Conservation (phyloP, 2,113 vertebrate genomes). For the Antechinus flavipes region DNA sequence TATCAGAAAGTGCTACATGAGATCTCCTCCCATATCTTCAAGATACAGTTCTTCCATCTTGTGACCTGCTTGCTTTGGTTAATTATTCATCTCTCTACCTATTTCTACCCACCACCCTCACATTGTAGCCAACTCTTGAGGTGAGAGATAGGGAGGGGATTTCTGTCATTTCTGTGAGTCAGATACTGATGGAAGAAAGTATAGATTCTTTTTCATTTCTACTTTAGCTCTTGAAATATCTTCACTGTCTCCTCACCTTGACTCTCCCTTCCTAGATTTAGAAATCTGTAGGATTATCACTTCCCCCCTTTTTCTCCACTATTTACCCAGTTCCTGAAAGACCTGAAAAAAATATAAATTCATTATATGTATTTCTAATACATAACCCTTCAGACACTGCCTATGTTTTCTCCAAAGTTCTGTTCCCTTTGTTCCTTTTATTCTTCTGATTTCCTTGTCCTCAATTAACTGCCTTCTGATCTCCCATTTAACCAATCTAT, state of each 20-base stretch:
- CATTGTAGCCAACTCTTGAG: background rate
- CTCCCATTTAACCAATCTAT: background rate
- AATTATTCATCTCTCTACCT: background rate
- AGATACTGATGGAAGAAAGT: no score
- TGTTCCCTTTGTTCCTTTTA: background rate
- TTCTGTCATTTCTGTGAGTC: no score
- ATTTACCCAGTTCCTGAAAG: background rate
- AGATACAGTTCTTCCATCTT: background rate
- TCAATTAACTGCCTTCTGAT: background rate
- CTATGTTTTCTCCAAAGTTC: background rate
- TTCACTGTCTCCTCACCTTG: background rate
- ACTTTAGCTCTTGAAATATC: background rate
- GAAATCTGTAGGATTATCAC: background rate
- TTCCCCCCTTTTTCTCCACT: background rate
- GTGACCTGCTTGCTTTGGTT: background rate
- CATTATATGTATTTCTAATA: background rate
- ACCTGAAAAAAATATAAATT: background rate
- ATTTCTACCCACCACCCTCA: no score
- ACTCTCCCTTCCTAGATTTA: background rate
- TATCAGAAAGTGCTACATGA: conserved; percentile 6
- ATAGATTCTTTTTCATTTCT: background rate
- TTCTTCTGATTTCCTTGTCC: background rate
- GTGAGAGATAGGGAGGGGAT: background rate
- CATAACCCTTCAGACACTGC: background rate
- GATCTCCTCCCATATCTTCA: background rate